Base-by-base conservation (phyloP, 2,888 invertebrate genomes). In the Palloptera scutellata region DNA sequence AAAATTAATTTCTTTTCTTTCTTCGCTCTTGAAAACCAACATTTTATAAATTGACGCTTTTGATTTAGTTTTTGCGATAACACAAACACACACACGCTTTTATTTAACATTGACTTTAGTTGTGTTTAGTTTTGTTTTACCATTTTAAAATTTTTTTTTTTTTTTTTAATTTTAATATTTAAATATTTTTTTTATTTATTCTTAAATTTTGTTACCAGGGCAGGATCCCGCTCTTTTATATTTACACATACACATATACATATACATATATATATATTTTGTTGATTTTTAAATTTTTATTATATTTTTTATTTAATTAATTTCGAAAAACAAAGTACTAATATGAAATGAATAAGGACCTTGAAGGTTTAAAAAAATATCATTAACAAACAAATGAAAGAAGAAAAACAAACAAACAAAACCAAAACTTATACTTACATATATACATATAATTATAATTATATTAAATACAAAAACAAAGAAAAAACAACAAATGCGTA, bases 151-250 rank as follows among this genome's bases (percentile, higher is more conserved):
- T 30, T 30, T 30, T 30, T 30, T 30, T 30, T 30, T 30, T 30
- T 30, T 4, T 2, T 30, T 30, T 2, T 30, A 64, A 53, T 59
- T 42, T 19, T 67, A 52, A 53, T 55, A 41, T 42, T 64, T 57
- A 9, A 54, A 57, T 61, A 51, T 15, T 70, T 61, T 62, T 69
- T 68, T 48, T 45, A 53, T 54, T 69, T 70, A 64, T 53, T 69
- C 71, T 71, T 66, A 74, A 66, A 69, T 72, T 74, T 76, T 76
- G 77, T 77, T 76, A 76, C 77, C 79, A 77, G 80, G 82, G 82
- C 82, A 81, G 80, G 82, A 81, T 81, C 82, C 82, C 76, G 77
- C 76, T 77, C 74, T 74, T 75, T 63, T 60, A 63, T 68, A 67
- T 71, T 30, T 59, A 64, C 15, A 58, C 20, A 40, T 60, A 63